Evolutionary conservation across 2,797 vertebrate genomes (phyloP).

Genomic region (Notolabrus celidotus): DNA sequence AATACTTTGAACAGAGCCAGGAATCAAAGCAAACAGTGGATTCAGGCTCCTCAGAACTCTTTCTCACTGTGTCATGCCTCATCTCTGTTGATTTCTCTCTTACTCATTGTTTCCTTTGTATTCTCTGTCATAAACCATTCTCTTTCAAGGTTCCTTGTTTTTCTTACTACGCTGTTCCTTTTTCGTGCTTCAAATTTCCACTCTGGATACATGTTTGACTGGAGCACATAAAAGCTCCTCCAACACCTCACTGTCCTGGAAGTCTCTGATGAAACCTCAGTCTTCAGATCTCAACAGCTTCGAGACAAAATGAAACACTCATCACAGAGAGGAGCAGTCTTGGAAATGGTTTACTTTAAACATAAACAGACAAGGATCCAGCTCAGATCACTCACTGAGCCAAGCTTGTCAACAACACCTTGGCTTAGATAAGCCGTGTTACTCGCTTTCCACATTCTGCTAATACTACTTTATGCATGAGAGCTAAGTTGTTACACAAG

Average conservation of each 20-base stretch:
- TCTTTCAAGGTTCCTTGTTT: slow-evolving; percentile 44
- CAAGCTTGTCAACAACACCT: slow-evolving; percentile 73
- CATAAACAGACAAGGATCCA: slow-evolving; percentile 62
- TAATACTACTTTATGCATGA: slow-evolving; percentile 50
- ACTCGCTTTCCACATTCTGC: slow-evolving; percentile 56
- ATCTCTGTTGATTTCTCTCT: slow-evolving; percentile 38
- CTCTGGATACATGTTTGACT: slow-evolving; percentile 63
- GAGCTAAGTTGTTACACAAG: slow-evolving; percentile 45
- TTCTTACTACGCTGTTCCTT: slow-evolving; percentile 38
- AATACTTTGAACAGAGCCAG: slow-evolving; percentile 55
- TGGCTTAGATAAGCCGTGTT: slow-evolving; percentile 65
- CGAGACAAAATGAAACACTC: slow-evolving; percentile 81
- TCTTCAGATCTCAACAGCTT: slow-evolving; percentile 69
- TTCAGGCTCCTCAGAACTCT: slow-evolving; percentile 19
- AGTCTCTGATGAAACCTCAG: slow-evolving; percentile 43
- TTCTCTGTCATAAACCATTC: slow-evolving; percentile 43
- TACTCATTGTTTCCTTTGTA: slow-evolving; percentile 29
- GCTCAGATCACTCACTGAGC: slow-evolving; percentile 49
- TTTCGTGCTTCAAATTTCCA: slow-evolving; percentile 38
- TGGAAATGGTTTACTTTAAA: slow-evolving; percentile 74
- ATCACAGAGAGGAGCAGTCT: slow-evolving; percentile 66
- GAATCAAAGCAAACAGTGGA: slow-evolving; percentile 63
- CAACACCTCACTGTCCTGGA: slow-evolving; percentile 71
- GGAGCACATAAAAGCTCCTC: slow-evolving; percentile 56
- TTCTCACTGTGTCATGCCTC: slow-evolving; percentile 58